Percentiles rank a stretch among this genome's conserved stretches.
Evolutionary conservation across 2,888 invertebrate genomes (phyloP).

Genomic region (Caenorhabditis virilis): DNA sequence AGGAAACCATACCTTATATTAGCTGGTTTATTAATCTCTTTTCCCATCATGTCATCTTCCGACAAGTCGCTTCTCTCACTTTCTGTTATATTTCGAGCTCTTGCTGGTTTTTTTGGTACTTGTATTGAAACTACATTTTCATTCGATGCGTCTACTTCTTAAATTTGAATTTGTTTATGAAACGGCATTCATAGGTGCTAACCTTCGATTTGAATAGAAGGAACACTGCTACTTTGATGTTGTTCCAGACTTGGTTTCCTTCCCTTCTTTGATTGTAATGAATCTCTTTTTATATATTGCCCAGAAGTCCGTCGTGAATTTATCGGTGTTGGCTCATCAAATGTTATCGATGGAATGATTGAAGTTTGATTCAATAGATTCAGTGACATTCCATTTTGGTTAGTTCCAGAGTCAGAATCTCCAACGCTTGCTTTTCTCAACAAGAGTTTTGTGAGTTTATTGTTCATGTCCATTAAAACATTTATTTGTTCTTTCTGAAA

Average conservation of each 20-base stretch:
- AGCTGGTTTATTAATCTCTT: slow-evolving; percentile 6
- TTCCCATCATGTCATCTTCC: slow-evolving; percentile 22
- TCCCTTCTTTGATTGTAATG: slow-evolving; percentile 21
- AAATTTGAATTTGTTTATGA: not conserved
- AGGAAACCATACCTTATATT: too few relatives aligned
- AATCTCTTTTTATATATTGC: slow-evolving; percentile 33
- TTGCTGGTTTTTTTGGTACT: slow-evolving; percentile 11
- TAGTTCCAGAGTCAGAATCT: slow-evolving; percentile 10
- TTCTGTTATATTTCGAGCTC: slow-evolving; percentile 22
- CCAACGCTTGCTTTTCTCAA: slow-evolving; percentile 21
- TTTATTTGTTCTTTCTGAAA: slow-evolving; percentile 52
- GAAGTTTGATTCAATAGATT: not conserved
- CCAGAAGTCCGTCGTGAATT: slow-evolving; percentile 23
- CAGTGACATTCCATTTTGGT: not conserved
- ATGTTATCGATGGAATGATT: slow-evolving; percentile 12
- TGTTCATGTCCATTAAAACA: slow-evolving; percentile 48
- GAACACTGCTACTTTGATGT: too few relatives aligned
- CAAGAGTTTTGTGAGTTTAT: slow-evolving; percentile 24
- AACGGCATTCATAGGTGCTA: not conserved
- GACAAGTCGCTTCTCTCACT: slow-evolving; percentile 28
- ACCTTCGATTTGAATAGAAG: not conserved
- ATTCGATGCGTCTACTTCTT: not conserved
- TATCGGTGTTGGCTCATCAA: slow-evolving; percentile 23
- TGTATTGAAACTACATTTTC: not conserved
- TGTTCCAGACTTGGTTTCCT: slow-evolving; percentile 3